Evolutionary conservation across 2,113 vertebrate species (phyloP).

Genomic region (Tragelaphus imberbis): DNA sequence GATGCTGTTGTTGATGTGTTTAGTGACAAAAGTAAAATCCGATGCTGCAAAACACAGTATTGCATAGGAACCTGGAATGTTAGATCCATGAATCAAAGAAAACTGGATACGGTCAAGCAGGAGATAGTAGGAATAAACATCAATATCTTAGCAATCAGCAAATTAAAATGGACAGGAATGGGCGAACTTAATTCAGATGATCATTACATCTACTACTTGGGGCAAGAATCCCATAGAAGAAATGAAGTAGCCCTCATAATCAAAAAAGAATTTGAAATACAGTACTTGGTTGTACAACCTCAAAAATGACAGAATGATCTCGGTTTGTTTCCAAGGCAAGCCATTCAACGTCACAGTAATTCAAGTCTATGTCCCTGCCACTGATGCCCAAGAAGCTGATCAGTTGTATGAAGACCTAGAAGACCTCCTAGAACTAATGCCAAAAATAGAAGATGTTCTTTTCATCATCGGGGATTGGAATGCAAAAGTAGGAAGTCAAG

Average conservation of each 20-base stretch:
- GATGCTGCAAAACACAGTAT: rapidly evolving
- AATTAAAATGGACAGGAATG: neutral
- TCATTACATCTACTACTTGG: neutral
- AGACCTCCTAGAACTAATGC: neutral
- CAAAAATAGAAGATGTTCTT: neutral
- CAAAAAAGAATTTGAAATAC: neutral
- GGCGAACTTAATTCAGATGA: neutral
- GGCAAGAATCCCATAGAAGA: neutral
- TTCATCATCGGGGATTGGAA: neutral
- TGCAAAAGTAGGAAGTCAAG: neutral
- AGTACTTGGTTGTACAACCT: neutral
- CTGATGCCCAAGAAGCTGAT: neutral
- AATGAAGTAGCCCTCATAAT: neutral
- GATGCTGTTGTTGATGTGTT: neutral
- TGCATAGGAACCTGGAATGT: neutral
- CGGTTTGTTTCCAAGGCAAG: neutral
- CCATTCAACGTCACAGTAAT: neutral
- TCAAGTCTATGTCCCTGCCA: neutral
- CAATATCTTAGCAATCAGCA: rapidly evolving
- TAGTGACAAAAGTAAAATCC: neutral
- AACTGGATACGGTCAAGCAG: neutral
- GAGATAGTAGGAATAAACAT: neutral
- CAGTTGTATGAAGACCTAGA: neutral
- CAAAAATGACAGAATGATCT: neutral
- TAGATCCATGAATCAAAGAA: neutral